phyloP scores from a whole-genome alignment of 2,888 invertebrate species.

The Sphaerophoria taeniata region DNA sequence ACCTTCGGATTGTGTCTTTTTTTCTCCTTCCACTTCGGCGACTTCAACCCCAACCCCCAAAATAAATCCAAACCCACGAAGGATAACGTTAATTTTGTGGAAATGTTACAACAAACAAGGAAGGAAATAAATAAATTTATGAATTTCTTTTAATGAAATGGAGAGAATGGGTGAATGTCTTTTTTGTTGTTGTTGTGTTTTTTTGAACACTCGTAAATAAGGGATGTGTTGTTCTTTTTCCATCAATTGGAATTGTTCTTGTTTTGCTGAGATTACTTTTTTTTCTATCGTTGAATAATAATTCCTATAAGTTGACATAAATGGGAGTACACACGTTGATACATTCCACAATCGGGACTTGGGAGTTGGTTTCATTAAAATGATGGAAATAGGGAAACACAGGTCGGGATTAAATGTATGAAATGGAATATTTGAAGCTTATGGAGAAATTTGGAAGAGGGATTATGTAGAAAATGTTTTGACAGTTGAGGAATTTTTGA shows the following conservation, averaged over 20 bases:
- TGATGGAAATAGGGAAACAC: slow-evolving; percentile 1
- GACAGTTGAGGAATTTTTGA: too few species aligned
- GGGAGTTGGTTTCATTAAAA: slow-evolving; percentile 24
- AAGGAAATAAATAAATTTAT: slow-evolving; percentile 68
- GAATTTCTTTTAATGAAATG: slow-evolving; percentile 62
- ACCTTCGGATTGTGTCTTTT: slow-evolving; percentile 12
- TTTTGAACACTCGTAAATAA: not conserved
- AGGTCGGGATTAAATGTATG: not conserved
- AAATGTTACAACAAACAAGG: slow-evolving; percentile 55
- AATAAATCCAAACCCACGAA: not conserved
- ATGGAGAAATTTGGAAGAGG: not conserved
- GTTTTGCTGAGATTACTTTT: slow-evolving; percentile 2
- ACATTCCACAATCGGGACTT: not conserved
- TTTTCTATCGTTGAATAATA: slow-evolving; percentile 13
- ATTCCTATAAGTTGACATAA: slow-evolving; percentile 29
- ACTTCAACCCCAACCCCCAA: not conserved
- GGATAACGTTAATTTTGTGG: slow-evolving; percentile 62
- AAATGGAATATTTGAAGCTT: too few species aligned
- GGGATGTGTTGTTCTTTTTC: not conserved
- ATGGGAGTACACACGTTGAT: not conserved
- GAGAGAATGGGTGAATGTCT: slow-evolving; percentile 1
- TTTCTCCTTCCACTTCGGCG: not conserved
- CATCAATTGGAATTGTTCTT: slow-evolving; percentile 6
- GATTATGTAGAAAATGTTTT: too few species aligned
- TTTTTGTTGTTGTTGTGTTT: not conserved